These are phyloP conservation scores for Henicopernis longicauda DNA, from an alignment of 2,113 vertebrate species.

Conservation along the genomic window DNA sequence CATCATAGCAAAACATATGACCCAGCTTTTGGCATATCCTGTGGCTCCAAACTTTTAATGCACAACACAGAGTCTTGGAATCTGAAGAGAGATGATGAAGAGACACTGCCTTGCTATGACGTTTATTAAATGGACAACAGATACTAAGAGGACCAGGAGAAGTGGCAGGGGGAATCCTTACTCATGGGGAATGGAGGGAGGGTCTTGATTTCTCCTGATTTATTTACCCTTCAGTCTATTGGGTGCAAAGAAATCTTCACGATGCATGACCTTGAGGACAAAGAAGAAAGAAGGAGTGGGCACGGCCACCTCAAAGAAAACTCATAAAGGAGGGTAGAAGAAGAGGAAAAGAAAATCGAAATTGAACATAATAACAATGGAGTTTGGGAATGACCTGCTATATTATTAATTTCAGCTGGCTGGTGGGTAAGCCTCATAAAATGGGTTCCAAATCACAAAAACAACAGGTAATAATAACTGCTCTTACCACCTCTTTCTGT, in stretches of 20 bases:
- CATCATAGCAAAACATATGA: conserved; percentile 42
- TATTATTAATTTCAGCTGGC: neutral
- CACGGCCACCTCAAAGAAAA: neutral
- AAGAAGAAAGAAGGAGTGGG: neutral
- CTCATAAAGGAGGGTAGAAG: neutral
- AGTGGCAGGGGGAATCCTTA: neutral
- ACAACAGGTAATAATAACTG: neutral
- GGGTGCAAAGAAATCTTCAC: neutral
- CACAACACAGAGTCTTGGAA: neutral
- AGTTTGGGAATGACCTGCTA: neutral
- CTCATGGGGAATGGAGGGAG: neutral
- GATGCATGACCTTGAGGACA: neutral
- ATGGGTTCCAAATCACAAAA: neutral
- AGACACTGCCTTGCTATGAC: neutral
- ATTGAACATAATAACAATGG: neutral
- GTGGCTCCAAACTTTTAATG: conserved; percentile 6
- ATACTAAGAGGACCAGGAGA: neutral
- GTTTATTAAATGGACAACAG: neutral
- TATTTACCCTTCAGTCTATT: neutral
- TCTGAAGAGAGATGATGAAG: neutral
- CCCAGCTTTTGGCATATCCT: conserved; percentile 35
- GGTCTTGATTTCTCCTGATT: neutral
- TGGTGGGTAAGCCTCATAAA: neutral
- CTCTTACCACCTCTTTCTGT: neutral
- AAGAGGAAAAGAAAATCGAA: neutral